A percentile compares a stretch with the other conserved stretches of the same genome.
Conservation (phyloP, 2,888 invertebrate genomes). For the Rugalucina vietnamica region DNA sequence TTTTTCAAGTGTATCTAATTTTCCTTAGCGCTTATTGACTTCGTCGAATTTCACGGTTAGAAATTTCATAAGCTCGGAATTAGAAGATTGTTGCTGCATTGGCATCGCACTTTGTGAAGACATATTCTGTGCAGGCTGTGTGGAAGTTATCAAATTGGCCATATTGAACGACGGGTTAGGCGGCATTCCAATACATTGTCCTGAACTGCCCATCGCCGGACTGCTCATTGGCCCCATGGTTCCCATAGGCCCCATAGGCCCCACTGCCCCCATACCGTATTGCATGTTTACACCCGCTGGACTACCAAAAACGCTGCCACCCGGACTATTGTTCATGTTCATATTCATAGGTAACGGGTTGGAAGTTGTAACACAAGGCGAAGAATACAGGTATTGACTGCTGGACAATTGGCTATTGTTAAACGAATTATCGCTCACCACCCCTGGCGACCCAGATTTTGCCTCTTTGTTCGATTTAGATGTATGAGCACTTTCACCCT, state of each 20-base stretch:
- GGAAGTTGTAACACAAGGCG: not conserved
- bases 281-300: not conserved
- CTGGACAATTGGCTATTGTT: not conserved
- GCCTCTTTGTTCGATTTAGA: conserved; percentile 1
- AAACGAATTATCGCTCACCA: not conserved
- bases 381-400: not conserved
- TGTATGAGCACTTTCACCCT: not conserved
- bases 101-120: not conserved
- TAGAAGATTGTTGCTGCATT: not conserved
- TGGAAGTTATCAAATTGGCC: not conserved
- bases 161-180: not conserved
- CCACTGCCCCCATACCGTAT: not conserved
- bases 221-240: not conserved
- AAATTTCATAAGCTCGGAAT: not conserved
- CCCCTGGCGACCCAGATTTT: not conserved
- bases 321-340: too few relatives aligned
- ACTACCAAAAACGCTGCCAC: not conserved
- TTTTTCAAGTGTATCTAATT: not conserved
- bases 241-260: not conserved
- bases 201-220: not conserved
- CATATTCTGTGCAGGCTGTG: too few relatives aligned
- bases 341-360: too few relatives aligned
- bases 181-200: not conserved
- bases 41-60: not conserved
- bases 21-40: not conserved